phyloP scores from a whole-genome alignment of 2,797 vertebrate species.

The Microctenopoma lineatum region DNA sequence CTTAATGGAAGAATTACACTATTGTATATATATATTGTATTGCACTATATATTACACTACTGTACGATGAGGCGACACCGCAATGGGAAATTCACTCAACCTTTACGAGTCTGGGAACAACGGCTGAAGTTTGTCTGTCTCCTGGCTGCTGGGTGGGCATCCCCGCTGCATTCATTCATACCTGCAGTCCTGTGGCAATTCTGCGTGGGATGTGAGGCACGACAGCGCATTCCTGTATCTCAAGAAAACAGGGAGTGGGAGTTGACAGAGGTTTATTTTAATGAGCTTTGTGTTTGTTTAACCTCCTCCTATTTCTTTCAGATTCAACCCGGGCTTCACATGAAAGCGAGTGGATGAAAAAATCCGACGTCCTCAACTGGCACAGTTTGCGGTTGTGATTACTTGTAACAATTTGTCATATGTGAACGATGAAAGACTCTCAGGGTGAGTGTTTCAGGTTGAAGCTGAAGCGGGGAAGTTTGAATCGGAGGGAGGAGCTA shows the following conservation, averaged over 20 bases:
- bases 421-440: conserved; percentile 17
- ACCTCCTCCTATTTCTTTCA: conserved; percentile 49
- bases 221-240: conserved; percentile 60
- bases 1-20: too few relatives aligned
- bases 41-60: background rate
- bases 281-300: conserved; percentile 71
- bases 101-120: conserved; percentile 44
- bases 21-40: too few relatives aligned
- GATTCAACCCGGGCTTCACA: conserved; percentile 32
- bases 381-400: conserved; percentile 9
- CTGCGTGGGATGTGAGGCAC: conserved; percentile 58
- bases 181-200: conserved; percentile 60
- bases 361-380: conserved; percentile 33
- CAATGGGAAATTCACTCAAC: conserved; percentile 76
- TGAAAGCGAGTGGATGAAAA: conserved; percentile 40
- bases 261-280: conserved; percentile 67
- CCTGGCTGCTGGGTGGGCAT: conserved; percentile 60
- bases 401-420: background rate
- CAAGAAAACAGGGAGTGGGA: conserved; percentile 56
- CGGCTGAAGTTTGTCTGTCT: conserved; percentile 24
- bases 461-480: conserved; percentile 6
- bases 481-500: background rate
- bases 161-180: conserved; percentile 65
- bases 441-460: conserved; percentile 15
- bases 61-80: conserved; percentile 26